Base-by-base conservation (phyloP, 2,888 invertebrate genomes). In the Villa cingulata region DNA sequence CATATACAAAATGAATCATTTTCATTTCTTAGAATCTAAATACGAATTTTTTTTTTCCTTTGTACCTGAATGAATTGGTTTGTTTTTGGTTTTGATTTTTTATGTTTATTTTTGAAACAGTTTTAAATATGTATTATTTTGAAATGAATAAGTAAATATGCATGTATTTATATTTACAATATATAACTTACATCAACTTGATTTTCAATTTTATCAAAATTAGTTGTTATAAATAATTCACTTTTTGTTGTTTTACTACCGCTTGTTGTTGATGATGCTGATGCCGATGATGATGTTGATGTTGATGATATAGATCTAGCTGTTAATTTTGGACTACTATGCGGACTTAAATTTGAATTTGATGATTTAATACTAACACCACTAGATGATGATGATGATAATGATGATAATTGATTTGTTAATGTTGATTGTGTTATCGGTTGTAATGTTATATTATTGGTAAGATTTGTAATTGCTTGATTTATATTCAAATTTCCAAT, bases 401-500 rank as follows among this genome's bases (percentile, higher is more conserved):
- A 23, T 6, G 23, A 23, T 23, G 23, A 23, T 23, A 7, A 23
- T 23, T 23, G 23, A 23, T 23, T 23, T n/a, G n/a, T n/a, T 23
- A 23, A 23, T 7, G 23, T 6, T 6, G 7, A 6, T 6, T 4
- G 23, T 4, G 23, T 23, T 4, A 4, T 23, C 7, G 23, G 23
- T 23, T 23, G 23, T 23, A 23, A 23, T 4, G 23, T 4, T 38
- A 54, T 72, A 55, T 69, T 71, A 70, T 62, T 52, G 73, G 74
- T 50, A 73, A 69, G 19, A 74, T 64, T 61, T 19, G 73, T 74
- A 46, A 78, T 71, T 0, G 78, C 77, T 57, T 76, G 77, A 57
- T 77, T 77, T 61, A 78, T 77, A 63, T 74, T 78, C 7, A 23
- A 23, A 59, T 74, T 75, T 18, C 75, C 75, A 49, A 79, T 77